Conservation (phyloP, 1,140 invertebrate species). For the Artemia franciscana region DNA sequence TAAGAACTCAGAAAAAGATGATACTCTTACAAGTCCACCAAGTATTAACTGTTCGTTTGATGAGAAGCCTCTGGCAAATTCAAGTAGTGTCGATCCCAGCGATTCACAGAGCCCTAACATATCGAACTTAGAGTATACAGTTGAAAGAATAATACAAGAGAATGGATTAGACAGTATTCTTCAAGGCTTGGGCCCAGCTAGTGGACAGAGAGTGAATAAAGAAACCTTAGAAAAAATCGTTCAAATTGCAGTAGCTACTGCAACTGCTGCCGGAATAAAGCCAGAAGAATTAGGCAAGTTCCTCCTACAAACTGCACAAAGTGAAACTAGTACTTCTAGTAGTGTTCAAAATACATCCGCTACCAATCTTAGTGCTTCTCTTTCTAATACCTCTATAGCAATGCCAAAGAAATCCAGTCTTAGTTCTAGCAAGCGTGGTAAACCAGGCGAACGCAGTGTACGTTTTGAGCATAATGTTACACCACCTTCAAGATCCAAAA, state of each 20-base stretch:
- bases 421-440: slow-evolving; percentile 5
- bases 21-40: neutral
- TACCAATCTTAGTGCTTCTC: neutral
- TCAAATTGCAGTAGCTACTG: neutral
- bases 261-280: neutral
- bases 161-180: neutral
- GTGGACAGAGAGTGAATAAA: neutral
- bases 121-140: neutral
- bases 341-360: neutral
- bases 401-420: neutral
- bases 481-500: neutral
- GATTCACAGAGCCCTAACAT: neutral
- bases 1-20: neutral
- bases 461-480: neutral
- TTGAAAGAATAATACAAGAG: neutral
- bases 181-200: neutral
- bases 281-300: neutral
- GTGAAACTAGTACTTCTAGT: neutral
- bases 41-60: neutral
- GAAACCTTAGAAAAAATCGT: neutral
- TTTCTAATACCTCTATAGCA: neutral
- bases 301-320: neutral
- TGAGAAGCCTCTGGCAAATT: neutral
- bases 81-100: neutral
- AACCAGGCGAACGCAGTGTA: neutral